Evolutionary conservation across 2,113 vertebrate species (phyloP), one percentile per base, ranked within the genome.

Genomic region (Hyperopisus bebe): DNA sequence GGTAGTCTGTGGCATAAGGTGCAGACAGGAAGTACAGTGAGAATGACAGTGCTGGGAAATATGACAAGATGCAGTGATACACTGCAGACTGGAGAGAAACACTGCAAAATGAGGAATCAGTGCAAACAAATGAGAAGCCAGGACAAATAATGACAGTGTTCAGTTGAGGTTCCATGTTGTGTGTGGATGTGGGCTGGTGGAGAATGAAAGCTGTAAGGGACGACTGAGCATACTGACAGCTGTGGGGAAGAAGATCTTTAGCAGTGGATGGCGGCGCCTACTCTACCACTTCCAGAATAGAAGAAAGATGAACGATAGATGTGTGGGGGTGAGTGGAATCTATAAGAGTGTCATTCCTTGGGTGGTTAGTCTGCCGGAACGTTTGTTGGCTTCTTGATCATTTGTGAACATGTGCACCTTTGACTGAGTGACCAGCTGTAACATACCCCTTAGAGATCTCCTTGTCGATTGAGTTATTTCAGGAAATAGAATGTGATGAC

Each of bases 401-500:
- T 74, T 31, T 77, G 13, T 77, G 15, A 17, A 15, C 31, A 31
- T 77, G 70, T 19, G 3, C n/a, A 74, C 27, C 31, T 35, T 35
- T 5, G 11, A 35, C 31, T 46, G 82, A 5, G 21, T 11, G 19
- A n/a, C 42, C 82, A 48, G 35, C 53, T 8, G 9, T 24, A 21
- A 35, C 62, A 70, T 17, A 35, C 53, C 55, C 17, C 27, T 90
- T 50, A 46, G 44, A 48, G 89, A 90, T 66, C 1, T 66, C 48
- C 47, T 50, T 24, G 31, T 86, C 42, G 13, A 46, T 70, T 46
- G 46, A 58, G 55, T 46, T 86, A 46, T 70, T 70, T 35, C 39
- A 55, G 48, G 27, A 31, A 53, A 24, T 48, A 87, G 86, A 90
- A 90, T 90, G 77, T 17, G 46, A 55, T 88, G 86, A 88, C 89